Percentiles rank a stretch among this genome's conserved stretches.
Evolutionary conservation across 2,888 invertebrate genomes (phyloP).

Genomic region (Sabatieria punctata): DNA sequence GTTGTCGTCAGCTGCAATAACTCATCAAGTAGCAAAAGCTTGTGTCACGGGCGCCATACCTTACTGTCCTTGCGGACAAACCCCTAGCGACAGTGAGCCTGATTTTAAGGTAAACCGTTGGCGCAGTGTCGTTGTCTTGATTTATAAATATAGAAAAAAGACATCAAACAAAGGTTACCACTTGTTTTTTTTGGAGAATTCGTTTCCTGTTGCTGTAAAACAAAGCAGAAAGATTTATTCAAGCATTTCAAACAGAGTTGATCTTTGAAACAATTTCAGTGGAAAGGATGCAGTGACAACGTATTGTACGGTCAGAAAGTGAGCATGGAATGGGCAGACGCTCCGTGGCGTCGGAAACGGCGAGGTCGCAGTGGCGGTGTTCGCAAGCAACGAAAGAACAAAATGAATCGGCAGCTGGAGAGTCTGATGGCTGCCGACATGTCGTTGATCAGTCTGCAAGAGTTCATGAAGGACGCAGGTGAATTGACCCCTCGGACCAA

Average conservation of each 20-base stretch:
- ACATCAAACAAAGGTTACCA: not conserved
- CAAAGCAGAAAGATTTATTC: too few species aligned
- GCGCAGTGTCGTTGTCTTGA: not conserved
- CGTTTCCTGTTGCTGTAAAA: too few species aligned
- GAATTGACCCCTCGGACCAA: slow-evolving; percentile 36
- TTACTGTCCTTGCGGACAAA: slow-evolving; percentile 59
- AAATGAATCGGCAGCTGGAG: too few species aligned
- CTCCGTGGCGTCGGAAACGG: slow-evolving; percentile 18
- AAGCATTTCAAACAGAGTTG: not conserved
- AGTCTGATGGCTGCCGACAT: not conserved
- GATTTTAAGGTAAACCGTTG: slow-evolving; percentile 1
- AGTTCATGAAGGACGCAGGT: slow-evolving; percentile 5
- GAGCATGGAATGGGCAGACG: slow-evolving; percentile 52
- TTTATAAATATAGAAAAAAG: not conserved
- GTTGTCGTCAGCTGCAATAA: slow-evolving; percentile 57
- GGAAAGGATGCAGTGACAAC: slow-evolving; percentile 74
- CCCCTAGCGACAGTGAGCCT: slow-evolving; percentile 45
- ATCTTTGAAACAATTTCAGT: slow-evolving; percentile 39
- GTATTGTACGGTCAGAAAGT: slow-evolving; percentile 52
- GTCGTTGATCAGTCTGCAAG: slow-evolving; percentile 5
- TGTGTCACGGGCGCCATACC: slow-evolving; percentile 56
- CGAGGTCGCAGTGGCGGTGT: slow-evolving; percentile 1
- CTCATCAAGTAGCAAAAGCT: slow-evolving; percentile 56
- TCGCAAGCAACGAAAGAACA: not conserved
- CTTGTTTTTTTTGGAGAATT: too few species aligned